Base-by-base conservation (phyloP, 2,888 invertebrate species). In the Keiferia lycopersicella region DNA sequence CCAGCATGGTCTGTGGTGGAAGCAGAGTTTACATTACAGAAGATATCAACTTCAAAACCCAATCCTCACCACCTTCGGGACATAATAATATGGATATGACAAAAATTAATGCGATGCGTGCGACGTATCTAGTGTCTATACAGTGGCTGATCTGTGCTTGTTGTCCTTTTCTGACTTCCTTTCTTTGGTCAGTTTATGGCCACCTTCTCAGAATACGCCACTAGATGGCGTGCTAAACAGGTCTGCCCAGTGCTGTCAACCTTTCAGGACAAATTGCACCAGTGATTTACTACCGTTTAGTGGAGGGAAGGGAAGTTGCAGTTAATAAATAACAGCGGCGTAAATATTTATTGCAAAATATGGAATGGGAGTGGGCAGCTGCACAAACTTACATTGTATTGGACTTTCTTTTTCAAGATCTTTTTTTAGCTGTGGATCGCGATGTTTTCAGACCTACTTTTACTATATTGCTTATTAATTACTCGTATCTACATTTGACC, bases 161-260 rank as follows among this genome's bases (percentile, higher is more conserved):
- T 10, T 34, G 6, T 34, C 10, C 34, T 34, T 8, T 34, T 4
- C 3, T 34, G 34, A 4, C 34, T 34, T 45, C n/a, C 6, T 4
- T 45, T 53, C 22, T 22, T 22, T 22, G 22, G 12, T 14, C 20
- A 26, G 11, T 53, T 53, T 53, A 53, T 26, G 51, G 20, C 22
- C 51, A 20, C 22, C 14, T 53, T 53, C 51, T 14, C 2, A 7
- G 51, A 53, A 53, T 14, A 26, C 26, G 22, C 22, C 22, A 22
- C 22, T 53, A 53, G 22, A 53, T 53, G 51, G 51, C 51, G 14
- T 53, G 51, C 51, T 53, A 53, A 53, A 53, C 51, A 10, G 51
- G 51, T 22, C 51, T 53, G 48, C 34, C 34, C 34, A 34, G 34
- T 34, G 3, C 34, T 34, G 34, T 8, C 10, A 48, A 18, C 48